A percentile compares a stretch with the other conserved stretches of the same genome.
Evolutionary conservation across 2,797 vertebrate genomes (phyloP).

Genomic region (Oreochromis mossambicus): DNA sequence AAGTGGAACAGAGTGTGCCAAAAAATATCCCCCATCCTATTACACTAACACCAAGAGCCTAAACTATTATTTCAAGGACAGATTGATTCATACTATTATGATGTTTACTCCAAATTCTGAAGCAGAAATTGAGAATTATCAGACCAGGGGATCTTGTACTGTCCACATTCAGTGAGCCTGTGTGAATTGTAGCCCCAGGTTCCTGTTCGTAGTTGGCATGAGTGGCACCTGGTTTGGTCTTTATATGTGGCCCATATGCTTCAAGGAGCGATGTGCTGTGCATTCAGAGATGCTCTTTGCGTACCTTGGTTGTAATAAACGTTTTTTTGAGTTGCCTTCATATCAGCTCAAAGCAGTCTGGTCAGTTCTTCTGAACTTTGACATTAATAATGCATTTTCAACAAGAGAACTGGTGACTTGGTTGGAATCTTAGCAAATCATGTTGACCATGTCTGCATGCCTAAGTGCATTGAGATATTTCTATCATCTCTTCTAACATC

Average conservation of each 20-base stretch:
- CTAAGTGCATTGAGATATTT: not conserved
- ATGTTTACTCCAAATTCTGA: not conserved
- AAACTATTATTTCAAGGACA: not conserved
- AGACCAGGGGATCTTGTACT: not conserved
- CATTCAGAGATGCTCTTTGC: not conserved
- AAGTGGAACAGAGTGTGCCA: not conserved
- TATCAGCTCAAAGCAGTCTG: not conserved
- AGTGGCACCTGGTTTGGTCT: not conserved
- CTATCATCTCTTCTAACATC: not conserved
- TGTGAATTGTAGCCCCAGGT: not conserved
- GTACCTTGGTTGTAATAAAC: not conserved
- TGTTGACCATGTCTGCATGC: not conserved
- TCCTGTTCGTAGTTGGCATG: not conserved
- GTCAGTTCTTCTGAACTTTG: not conserved
- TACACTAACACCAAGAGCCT: not conserved
- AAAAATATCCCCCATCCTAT: fast-evolving
- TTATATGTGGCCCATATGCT: not conserved
- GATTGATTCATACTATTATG: not conserved
- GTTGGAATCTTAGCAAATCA: not conserved
- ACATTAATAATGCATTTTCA: not conserved
- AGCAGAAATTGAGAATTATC: not conserved
- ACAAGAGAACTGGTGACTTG: not conserved
- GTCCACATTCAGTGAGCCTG: fast-evolving
- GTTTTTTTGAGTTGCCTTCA: not conserved
- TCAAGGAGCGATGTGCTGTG: not conserved